Base-by-base conservation (phyloP, 2,113 vertebrate genomes). In the Apteryx owenii region DNA sequence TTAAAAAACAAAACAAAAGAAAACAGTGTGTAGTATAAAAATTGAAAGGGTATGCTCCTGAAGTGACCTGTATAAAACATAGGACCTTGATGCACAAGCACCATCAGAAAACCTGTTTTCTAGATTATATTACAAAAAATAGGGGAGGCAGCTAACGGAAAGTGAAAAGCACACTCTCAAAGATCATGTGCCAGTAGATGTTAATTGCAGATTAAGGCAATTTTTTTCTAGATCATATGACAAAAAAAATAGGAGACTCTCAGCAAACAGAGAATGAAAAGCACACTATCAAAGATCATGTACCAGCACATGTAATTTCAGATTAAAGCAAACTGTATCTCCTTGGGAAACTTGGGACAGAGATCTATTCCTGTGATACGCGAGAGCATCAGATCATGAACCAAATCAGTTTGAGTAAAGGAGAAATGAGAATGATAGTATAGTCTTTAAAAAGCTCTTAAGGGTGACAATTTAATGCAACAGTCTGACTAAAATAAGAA, bases 241-340 rank as follows among this genome's bases (percentile, higher is more conserved):
- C 61, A 44, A 51, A 50, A 54, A 38, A 31, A 23, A 2, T 17
- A 14, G 60, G 48, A 42, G 75, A 40, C 11, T 16, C 2, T 0
- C 31, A 15, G 65, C 50, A 38, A 16, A 2, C 2, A 33, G 28
- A 11, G 44, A 36, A 44, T 0, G 11, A 50, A 10, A 44, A 46
- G 21, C 48, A 22, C 5, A 2, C 21, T 44, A 25, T 42, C 42
- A 11, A 36, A 76, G 33, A 20, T 11, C 0, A 0, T 6, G 2
- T 56, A 20, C 38, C 53, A 58, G 72, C 40, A 46, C 54, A 26
- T 36, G 20, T n/a, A 58, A 23, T 10, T 48, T 23, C 53, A 61
- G 33, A 28, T 70, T 33, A 46, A 65, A 8, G 21, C 15, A 60
- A 77, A 40, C 7, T 19, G 3, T 15, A 64, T n/a, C 70, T 29